Evolutionary conservation across 2,797 vertebrate genomes (phyloP).

Genomic region (Anniella stebbinsi): DNA sequence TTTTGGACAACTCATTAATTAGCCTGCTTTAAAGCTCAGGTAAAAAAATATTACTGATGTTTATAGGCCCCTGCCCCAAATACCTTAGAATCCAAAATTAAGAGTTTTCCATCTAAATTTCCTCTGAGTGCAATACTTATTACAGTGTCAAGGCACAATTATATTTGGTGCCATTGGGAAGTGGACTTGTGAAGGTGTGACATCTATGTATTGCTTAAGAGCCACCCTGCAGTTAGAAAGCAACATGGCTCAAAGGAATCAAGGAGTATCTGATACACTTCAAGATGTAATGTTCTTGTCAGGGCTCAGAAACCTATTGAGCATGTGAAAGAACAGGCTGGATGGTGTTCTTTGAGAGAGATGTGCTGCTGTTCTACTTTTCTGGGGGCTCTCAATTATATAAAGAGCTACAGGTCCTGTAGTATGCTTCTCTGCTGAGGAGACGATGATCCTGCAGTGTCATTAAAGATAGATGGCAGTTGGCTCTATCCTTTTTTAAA

Average conservation of each 20-base stretch:
- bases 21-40: background rate
- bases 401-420: slow-evolving; percentile 41
- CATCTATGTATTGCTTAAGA: background rate
- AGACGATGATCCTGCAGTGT: slow-evolving; percentile 1
- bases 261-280: slow-evolving; percentile 34
- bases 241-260: slow-evolving; percentile 41
- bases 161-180: background rate
- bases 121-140: slow-evolving; percentile 12
- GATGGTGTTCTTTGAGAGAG: slow-evolving; percentile 49
- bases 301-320: slow-evolving; percentile 39
- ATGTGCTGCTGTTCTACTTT: slow-evolving; percentile 25
- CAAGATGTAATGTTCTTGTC: slow-evolving; percentile 30
- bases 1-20: background rate
- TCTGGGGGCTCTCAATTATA: slow-evolving; percentile 51
- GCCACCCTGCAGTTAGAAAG: slow-evolving; percentile 14
- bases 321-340: slow-evolving; percentile 32
- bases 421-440: slow-evolving; percentile 51
- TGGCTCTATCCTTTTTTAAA: slow-evolving; percentile 22
- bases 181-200: background rate
- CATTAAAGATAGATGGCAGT: slow-evolving; percentile 59
- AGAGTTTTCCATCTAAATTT: background rate
- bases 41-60: background rate
- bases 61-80: background rate
- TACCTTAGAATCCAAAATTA: background rate
- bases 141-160: slow-evolving; percentile 37